phyloP scores from a whole-genome alignment of 53 echinoderm and acorn worm species.

The Astropecten irregularis region DNA sequence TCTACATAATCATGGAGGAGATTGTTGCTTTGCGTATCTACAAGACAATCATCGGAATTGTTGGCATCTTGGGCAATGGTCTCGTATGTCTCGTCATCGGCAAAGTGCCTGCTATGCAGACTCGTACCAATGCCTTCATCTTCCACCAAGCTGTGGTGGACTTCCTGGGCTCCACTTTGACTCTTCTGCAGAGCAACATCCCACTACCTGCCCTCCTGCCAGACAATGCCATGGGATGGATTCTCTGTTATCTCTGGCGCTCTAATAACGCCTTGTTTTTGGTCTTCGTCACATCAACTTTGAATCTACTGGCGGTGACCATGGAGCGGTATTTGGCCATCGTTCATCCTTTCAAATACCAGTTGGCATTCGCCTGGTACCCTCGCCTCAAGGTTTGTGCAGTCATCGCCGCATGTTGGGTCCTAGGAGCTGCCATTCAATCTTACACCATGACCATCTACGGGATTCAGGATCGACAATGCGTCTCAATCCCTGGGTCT shows the following conservation, averaged over 20 bases:
- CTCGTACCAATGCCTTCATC: slow-evolving; percentile 78
- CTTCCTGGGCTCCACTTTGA: slow-evolving; percentile 69
- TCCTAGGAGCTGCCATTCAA: slow-evolving; percentile 57
- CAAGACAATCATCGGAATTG: slow-evolving; percentile 53
- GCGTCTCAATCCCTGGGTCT: slow-evolving; percentile 1
- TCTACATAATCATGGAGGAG: slow-evolving; percentile 24
- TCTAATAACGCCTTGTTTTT: slow-evolving; percentile 69
- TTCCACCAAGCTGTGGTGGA: slow-evolving; percentile 83
- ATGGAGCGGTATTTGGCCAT: slow-evolving; percentile 86
- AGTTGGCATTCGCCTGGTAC: slow-evolving; percentile 56
- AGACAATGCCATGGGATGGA: slow-evolving; percentile 35
- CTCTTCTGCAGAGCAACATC: slow-evolving; percentile 42
- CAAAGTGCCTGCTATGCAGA: slow-evolving; percentile 54
- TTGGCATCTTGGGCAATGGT: slow-evolving; percentile 63
- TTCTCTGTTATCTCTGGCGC: slow-evolving; percentile 85
- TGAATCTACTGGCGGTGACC: slow-evolving; percentile 79
- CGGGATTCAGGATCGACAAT: slow-evolving; percentile 13
- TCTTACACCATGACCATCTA: slow-evolving; percentile 45
- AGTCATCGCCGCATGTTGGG: slow-evolving; percentile 59
- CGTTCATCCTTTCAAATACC: slow-evolving; percentile 76
- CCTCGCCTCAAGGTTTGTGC: slow-evolving; percentile 41
- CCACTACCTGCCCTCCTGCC: slow-evolving; percentile 23
- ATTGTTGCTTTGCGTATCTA: slow-evolving; percentile 14
- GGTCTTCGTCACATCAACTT: slow-evolving; percentile 75
- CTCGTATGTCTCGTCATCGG: slow-evolving; percentile 79